Conservation (phyloP, 2,113 vertebrate genomes). For the Microcebus griseorufus region DNA sequence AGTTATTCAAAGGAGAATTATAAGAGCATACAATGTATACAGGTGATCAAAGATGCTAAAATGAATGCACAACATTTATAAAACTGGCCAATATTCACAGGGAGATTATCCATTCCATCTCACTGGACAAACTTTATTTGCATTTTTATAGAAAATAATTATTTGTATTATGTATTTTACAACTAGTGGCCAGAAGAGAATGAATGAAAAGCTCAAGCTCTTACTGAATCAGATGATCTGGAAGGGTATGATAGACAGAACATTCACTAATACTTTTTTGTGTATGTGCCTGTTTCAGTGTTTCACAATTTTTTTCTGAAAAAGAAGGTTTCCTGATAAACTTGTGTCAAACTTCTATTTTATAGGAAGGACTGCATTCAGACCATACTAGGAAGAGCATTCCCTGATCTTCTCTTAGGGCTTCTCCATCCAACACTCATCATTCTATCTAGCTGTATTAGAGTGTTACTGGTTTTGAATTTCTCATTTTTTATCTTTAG, state of each 20-base stretch:
- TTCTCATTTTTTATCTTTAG: not conserved
- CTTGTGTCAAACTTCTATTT: not conserved
- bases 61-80: not conserved
- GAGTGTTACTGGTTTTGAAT: not conserved
- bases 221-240: not conserved
- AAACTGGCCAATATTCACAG: not conserved
- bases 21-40: not conserved
- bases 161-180: not conserved
- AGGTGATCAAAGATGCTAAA: not conserved
- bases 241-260: not conserved
- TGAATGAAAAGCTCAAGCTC: not conserved
- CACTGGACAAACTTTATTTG: not conserved
- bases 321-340: not conserved
- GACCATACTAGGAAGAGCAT: not conserved
- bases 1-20: not conserved
- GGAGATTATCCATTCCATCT: not conserved
- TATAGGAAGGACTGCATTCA: not conserved
- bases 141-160: not conserved
- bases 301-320: not conserved
- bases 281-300: not conserved
- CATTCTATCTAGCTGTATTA: not conserved
- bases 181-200: not conserved
- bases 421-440: not conserved
- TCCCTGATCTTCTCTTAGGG: not conserved
- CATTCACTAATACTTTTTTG: not conserved